Evolutionary conservation across 2,888 invertebrate species (phyloP).

Genomic region (Cyclophora albipunctata): DNA sequence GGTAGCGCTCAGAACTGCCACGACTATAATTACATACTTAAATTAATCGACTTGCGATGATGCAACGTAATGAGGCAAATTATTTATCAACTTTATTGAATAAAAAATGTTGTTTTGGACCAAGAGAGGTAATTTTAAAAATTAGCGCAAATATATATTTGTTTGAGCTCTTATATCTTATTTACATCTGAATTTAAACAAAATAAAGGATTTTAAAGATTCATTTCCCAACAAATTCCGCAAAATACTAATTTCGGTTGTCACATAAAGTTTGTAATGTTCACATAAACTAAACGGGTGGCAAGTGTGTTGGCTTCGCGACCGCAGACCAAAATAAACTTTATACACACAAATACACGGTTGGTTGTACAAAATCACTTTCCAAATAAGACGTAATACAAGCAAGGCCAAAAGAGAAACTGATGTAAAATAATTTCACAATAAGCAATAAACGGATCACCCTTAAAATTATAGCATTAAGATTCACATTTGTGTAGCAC

Average conservation of each 20-base stretch:
- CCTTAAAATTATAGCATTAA: constrained; percentile 11
- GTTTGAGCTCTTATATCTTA: too few relatives aligned
- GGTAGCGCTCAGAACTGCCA: too few relatives aligned
- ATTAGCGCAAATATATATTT: too few relatives aligned
- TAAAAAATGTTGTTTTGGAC: too few relatives aligned
- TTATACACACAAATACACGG: constrained; percentile 10
- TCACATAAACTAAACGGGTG: constrained; percentile 33
- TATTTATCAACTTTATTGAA: too few relatives aligned
- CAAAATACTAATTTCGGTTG: constrained; percentile 29
- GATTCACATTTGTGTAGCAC: constrained; percentile 10
- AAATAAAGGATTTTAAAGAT: constrained; percentile 6
- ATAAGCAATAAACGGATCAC: constrained; percentile 11
- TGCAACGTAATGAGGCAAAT: too few relatives aligned
- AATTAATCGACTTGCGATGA: too few relatives aligned
- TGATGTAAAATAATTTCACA: constrained; percentile 13
- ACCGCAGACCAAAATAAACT: constrained; percentile 1
- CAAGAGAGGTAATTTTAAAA: too few relatives aligned
- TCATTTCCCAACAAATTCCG: constrained; percentile 14
- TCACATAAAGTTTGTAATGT: constrained; percentile 33
- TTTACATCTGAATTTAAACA: constrained; percentile 2
- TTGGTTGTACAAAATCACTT: constrained; percentile 6
- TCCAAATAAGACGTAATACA: constrained; percentile 13
- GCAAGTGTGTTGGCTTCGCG: constrained; percentile 16
- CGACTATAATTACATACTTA: too few relatives aligned
- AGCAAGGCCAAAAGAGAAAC: constrained; percentile 16